phyloP scores from a whole-genome alignment of 1,140 invertebrate species.

The Aphelinus atriplicis region DNA sequence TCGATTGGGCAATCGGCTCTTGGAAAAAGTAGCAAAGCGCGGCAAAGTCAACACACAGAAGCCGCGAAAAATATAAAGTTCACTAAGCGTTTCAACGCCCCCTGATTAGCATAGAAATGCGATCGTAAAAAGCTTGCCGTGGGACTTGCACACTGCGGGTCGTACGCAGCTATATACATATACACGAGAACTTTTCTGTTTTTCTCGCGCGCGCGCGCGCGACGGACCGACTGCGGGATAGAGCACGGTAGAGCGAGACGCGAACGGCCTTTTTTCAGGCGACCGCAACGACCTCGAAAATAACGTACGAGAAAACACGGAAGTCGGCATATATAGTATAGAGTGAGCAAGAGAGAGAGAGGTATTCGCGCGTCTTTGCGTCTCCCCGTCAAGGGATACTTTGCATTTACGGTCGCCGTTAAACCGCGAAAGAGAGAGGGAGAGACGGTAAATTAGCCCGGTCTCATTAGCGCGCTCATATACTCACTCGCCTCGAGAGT shows the following conservation, averaged over 20 bases:
- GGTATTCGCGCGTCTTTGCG: not conserved
- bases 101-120: slow-evolving; percentile 35
- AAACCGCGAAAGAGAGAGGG: slow-evolving; percentile 1
- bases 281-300: slow-evolving; percentile 17
- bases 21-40: too few relatives aligned
- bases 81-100: slow-evolving; percentile 25
- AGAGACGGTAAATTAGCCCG: slow-evolving; percentile 6
- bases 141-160: slow-evolving; percentile 2
- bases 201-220: slow-evolving; percentile 2
- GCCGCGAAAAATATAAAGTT: slow-evolving; percentile 18
- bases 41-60: not conserved
- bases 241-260: not conserved
- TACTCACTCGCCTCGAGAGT: slow-evolving; percentile 1
- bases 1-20: too few relatives aligned
- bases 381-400: slow-evolving; percentile 14
- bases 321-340: not conserved
- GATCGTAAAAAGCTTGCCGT: slow-evolving; percentile 25
- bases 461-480: slow-evolving; percentile 17
- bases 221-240: too few relatives aligned
- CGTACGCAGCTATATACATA: not conserved
- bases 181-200: slow-evolving; percentile 9
- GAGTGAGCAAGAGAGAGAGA: too few relatives aligned
- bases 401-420: slow-evolving; percentile 25
- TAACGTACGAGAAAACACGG: slow-evolving; percentile 21
- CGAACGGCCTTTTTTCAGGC: slow-evolving; percentile 4